Percentiles rank a stretch among this genome's conserved stretches.
These are phyloP conservation scores for Phylloscopus trochiloides DNA, from an alignment of 2,113 vertebrate species.

Conservation along the genomic window DNA sequence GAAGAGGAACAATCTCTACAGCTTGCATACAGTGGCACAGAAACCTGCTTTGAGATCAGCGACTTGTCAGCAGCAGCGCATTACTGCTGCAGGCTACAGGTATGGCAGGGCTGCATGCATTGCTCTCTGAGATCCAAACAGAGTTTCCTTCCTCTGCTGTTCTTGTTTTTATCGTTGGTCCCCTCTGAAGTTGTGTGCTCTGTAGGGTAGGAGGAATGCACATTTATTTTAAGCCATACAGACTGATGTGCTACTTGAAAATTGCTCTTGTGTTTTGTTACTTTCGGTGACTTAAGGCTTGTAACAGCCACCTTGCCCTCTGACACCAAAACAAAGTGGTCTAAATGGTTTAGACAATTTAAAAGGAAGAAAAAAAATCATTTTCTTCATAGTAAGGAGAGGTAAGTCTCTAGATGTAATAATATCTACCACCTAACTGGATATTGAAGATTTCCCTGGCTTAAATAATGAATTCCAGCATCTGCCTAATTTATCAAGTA, in stretches of 20 bases:
- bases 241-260: neutral
- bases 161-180: neutral
- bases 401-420: neutral
- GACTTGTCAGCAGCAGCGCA: conserved; percentile 83
- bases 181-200: neutral
- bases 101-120: neutral
- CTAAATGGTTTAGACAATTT: neutral
- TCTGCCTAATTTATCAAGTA: neutral
- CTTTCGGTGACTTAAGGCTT: neutral
- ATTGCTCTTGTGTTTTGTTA: neutral
- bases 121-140: neutral
- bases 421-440: neutral
- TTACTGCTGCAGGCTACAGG: conserved; percentile 92
- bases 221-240: neutral
- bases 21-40: conserved; percentile 83
- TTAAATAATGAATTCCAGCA: neutral
- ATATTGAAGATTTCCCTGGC: neutral
- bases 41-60: conserved; percentile 85
- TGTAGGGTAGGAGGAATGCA: neutral
- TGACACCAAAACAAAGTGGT: neutral
- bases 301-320: neutral
- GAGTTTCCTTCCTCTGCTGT: neutral
- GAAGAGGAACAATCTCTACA: conserved; percentile 88
- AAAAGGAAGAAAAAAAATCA: fast-evolving
- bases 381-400: neutral